Evolutionary conservation across 2,888 invertebrate species (phyloP).

Genomic region (Baronia brevicornis): DNA sequence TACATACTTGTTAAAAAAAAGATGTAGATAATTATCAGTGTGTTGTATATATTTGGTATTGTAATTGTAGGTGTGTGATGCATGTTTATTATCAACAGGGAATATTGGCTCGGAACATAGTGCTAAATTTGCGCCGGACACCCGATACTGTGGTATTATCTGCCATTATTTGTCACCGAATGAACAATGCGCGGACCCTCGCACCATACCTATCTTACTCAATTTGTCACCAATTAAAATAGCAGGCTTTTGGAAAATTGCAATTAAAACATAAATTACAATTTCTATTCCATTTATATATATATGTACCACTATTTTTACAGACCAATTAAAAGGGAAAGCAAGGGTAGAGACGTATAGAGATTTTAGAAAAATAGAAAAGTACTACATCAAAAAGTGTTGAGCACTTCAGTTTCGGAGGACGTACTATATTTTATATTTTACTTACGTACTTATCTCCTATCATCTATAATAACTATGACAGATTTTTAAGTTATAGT

Average conservation of each 20-base stretch:
- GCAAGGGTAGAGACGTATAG: too few species aligned
- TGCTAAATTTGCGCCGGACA: constrained; percentile 65
- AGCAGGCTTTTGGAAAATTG: constrained; percentile 7
- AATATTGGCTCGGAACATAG: constrained; percentile 70
- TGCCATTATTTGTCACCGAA: constrained; percentile 70
- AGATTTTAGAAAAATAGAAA: not conserved
- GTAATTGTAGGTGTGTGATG: constrained; percentile 33
- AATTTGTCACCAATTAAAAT: constrained; percentile 51
- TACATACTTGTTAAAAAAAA: constrained; percentile 15
- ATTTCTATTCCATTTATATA: too few species aligned
- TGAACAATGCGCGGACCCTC: constrained; percentile 59
- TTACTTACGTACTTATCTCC: too few species aligned
- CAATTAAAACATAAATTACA: not conserved
- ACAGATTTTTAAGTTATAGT: too few species aligned
- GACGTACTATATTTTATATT: too few species aligned
- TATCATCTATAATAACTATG: too few species aligned
- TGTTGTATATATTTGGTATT: constrained; percentile 13
- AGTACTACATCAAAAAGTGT: too few species aligned
- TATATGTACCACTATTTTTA: too few species aligned
- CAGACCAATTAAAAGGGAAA: too few species aligned
- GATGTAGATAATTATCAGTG: constrained; percentile 12
- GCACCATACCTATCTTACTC: constrained; percentile 52
- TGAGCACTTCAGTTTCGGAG: too few species aligned
- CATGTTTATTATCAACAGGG: constrained; percentile 66
- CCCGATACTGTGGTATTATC: constrained; percentile 73